These are phyloP conservation scores for Ceratosolen fusciceps DNA, from an alignment of 1,140 invertebrate species.

Conservation along the genomic window DNA sequence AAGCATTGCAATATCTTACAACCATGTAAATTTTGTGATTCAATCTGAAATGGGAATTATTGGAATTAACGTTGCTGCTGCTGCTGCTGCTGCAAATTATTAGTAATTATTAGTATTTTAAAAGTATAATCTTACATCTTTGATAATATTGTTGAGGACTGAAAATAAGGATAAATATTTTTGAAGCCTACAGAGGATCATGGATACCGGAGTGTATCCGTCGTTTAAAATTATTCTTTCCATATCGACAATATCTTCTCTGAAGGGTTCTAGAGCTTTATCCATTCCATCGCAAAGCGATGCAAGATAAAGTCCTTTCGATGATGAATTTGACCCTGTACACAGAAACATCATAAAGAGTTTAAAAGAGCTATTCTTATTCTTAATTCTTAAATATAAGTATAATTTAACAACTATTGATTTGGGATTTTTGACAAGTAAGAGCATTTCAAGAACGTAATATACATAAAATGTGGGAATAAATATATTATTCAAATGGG, in stretches of 20 bases:
- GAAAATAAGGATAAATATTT: conserved; percentile 72
- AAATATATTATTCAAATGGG: not conserved
- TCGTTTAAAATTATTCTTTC: conserved; percentile 73
- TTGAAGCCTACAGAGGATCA: conserved; percentile 72
- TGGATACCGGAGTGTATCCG: conserved; percentile 71
- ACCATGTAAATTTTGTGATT: conserved; percentile 73
- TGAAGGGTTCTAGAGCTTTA: conserved; percentile 73
- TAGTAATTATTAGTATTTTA: too few relatives aligned
- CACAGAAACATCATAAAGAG: conserved; percentile 22
- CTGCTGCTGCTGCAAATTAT: too few relatives aligned
- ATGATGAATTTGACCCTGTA: conserved; percentile 50
- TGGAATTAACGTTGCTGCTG: too few relatives aligned
- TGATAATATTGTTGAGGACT: conserved; percentile 73
- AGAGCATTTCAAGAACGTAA: conserved; percentile 9
- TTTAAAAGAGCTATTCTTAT: too few relatives aligned
- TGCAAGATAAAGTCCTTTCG: conserved; percentile 73
- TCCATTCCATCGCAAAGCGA: conserved; percentile 76
- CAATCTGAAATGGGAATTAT: conserved; percentile 61
- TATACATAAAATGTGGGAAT: not conserved
- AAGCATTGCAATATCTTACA: conserved; percentile 75
- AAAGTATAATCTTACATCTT: conserved; percentile 64
- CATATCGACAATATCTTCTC: conserved; percentile 72
- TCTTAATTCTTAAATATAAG: not conserved
- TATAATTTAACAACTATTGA: conserved; percentile 7
- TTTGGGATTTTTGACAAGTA: conserved; percentile 38